Evolutionary conservation across 2,888 invertebrate species (phyloP).

Genomic region (Meloe dianella): DNA sequence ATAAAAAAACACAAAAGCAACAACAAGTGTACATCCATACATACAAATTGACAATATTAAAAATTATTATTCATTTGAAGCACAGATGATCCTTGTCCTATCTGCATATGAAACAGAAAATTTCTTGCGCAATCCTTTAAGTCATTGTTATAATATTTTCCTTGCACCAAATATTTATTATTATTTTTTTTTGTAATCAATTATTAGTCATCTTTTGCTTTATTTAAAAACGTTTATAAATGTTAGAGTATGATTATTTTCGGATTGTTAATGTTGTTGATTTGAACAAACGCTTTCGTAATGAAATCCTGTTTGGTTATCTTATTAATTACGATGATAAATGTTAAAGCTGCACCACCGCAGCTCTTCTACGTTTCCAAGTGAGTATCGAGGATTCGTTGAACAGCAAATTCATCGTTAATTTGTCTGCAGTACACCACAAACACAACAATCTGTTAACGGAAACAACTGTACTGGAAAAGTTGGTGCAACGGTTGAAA

Average conservation of each 20-base stretch:
- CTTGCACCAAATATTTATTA: conserved; percentile 7
- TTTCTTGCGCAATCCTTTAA: background rate
- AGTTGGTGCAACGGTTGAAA: background rate
- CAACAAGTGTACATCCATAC: background rate
- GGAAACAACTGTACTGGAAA: background rate
- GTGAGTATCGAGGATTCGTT: background rate
- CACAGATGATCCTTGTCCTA: conserved; percentile 4
- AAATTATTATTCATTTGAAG: conserved; percentile 4
- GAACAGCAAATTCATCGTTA: background rate
- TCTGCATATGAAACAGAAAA: background rate
- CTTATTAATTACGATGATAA: background rate
- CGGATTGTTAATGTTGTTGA: background rate
- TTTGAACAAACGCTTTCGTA: background rate
- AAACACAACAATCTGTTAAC: background rate
- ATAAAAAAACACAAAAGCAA: background rate
- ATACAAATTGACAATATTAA: conserved; percentile 4
- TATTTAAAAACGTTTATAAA: background rate
- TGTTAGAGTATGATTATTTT: background rate
- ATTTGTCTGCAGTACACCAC: background rate
- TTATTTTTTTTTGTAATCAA: background rate
- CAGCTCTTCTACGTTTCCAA: background rate
- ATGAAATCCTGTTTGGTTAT: background rate
- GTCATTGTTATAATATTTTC: background rate
- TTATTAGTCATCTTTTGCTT: background rate
- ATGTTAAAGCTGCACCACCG: background rate